Evolutionary conservation across 2,888 invertebrate genomes (phyloP).

Genomic region (Tachina fera): DNA sequence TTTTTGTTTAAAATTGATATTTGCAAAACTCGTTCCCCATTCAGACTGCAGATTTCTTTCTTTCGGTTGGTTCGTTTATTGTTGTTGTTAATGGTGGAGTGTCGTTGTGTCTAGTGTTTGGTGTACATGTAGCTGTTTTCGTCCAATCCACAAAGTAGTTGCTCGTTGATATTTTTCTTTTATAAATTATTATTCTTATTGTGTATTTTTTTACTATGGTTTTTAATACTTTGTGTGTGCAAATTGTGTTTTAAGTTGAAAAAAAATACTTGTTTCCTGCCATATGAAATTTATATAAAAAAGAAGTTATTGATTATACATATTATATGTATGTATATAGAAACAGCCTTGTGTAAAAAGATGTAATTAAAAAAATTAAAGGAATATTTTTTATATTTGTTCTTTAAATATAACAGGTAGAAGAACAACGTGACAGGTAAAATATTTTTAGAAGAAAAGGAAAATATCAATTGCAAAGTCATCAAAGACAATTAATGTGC

Average conservation of each 20-base stretch:
- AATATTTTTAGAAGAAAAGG: slow-evolving; percentile 9
- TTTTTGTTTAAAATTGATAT: slow-evolving; percentile 5
- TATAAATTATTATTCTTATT: slow-evolving; percentile 15
- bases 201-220: slow-evolving; percentile 28
- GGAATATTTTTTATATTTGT: slow-evolving; percentile 30
- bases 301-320: not conserved
- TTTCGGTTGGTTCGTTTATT: slow-evolving; percentile 56
- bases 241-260: not conserved
- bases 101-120: slow-evolving; percentile 46
- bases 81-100: slow-evolving; percentile 51
- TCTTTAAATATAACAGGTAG: slow-evolving; percentile 46
- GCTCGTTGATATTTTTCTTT: slow-evolving; percentile 56
- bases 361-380: not conserved
- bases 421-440: slow-evolving; percentile 54
- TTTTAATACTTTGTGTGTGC: slow-evolving; percentile 27
- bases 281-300: not conserved
- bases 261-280: not conserved
- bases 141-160: slow-evolving; percentile 58
- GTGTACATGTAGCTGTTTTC: slow-evolving; percentile 60
- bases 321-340: not conserved
- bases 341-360: not conserved
- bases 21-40: slow-evolving; percentile 64
- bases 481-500: slow-evolving; percentile 21
- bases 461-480: slow-evolving; percentile 60
- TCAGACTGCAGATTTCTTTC: slow-evolving; percentile 66